Base-by-base conservation (phyloP, 2,797 vertebrate genomes). In the Benthosema pterotum region DNA sequence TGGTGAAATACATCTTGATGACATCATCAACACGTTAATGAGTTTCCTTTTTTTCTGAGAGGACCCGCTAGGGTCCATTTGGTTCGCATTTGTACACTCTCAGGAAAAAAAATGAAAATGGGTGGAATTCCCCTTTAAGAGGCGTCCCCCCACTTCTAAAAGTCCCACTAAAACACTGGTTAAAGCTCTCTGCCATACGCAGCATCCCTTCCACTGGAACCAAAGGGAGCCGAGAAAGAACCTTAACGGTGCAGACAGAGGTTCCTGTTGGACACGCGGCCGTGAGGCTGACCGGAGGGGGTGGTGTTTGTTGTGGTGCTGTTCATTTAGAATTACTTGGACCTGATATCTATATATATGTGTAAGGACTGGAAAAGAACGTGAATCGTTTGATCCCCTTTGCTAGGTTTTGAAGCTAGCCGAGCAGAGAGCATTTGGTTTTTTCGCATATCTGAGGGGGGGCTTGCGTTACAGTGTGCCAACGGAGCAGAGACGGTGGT, bases 261-360 rank as follows among this genome's bases (percentile, higher is more conserved):
- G 57, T 53, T 67, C 63, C 57, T 55, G 57, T 69, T 59, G 65
- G 82, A 75, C 63, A 9, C 19, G 60, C 57, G 46, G 69, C 71
- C 63, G n/a, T n/a, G n/a, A n/a, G n/a, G 65, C 17, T 0, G 17
- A 63, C 69, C 75, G 17, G 32, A 62, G 56, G 74, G 51, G 62
- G 65, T 61, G 71, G 65, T 67, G 65, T 38, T 67, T 63, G n/a
- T 79, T 75, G 79, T 81, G 84, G 78, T 77, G 77, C 61, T 66
- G 75, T 61, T 19, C 68, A 72, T 62, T 19, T 50, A 55, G 75
- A 73, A 73, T 60, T 78, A 72, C 72, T 63, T 62, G 79, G 74
- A 83, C 80, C 72, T 82, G 74, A 71, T 82, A 62, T 2, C 2
- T 25, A 25, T 82, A 62, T 60, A n/a, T n/a, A n/a, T n/a, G n/a